Conservation (phyloP, 2,797 vertebrate species). For the Taeniopygia guttata region DNA sequence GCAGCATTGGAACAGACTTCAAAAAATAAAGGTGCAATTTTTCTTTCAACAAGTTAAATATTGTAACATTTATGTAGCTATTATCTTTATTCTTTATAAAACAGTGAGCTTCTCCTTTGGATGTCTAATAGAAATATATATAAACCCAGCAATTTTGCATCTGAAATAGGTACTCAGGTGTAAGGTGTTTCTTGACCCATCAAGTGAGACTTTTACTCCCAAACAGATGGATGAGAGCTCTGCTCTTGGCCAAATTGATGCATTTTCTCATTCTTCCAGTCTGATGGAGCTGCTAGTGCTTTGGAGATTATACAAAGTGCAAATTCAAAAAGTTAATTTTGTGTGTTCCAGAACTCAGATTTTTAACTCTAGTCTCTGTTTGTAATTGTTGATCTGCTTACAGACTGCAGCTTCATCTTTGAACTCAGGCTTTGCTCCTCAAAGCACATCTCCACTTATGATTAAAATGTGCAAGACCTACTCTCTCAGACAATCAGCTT, state of each 20-base stretch:
- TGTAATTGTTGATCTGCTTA: not conserved
- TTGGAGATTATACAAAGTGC: not conserved
- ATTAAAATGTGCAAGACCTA: not conserved
- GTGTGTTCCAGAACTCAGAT: not conserved
- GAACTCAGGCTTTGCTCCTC: not conserved
- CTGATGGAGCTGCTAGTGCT: not conserved
- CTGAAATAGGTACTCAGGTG: not conserved
- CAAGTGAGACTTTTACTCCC: not conserved
- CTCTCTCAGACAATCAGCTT: not conserved
- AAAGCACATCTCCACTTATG: not conserved
- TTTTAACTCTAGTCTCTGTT: not conserved
- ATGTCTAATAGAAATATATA: not conserved
- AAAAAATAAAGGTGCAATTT: constrained; percentile 44
- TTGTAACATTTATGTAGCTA: constrained; percentile 23
- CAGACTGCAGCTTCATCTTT: not conserved
- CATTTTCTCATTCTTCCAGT: not conserved
- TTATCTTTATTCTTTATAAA: constrained; percentile 31
- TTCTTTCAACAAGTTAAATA: constrained; percentile 36
- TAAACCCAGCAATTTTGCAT: not conserved
- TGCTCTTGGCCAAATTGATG: not conserved
- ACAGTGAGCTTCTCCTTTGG: not conserved
- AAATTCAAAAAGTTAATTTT: not conserved
- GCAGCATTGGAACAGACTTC: constrained; percentile 30
- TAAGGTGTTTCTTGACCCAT: not conserved
- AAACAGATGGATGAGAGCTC: not conserved